phyloP scores from a whole-genome alignment of 2,113 vertebrate genomes.

The Grammatotria lemairii region DNA sequence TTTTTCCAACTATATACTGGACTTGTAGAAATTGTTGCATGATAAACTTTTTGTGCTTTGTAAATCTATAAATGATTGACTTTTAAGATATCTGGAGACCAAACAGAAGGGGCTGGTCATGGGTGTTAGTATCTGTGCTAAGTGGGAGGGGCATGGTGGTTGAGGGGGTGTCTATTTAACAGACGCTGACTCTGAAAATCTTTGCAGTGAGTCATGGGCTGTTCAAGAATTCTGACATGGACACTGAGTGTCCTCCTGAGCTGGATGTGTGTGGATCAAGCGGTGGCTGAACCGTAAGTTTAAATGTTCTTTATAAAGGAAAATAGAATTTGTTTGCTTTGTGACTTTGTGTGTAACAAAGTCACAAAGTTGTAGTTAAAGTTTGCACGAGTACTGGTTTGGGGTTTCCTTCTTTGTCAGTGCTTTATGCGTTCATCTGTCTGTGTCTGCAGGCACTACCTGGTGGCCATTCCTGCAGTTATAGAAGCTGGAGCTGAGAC shows the following conservation, averaged over 20 bases:
- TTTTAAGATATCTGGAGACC: background rate
- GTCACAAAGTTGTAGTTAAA: background rate
- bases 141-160: background rate
- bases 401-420: background rate
- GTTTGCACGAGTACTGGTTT: background rate
- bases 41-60: background rate
- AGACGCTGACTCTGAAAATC: background rate
- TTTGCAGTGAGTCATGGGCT: constrained; percentile 24
- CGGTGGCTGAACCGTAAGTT: constrained; percentile 35
- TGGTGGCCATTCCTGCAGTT: background rate
- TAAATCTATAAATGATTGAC: too few relatives aligned
- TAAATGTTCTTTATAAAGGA: background rate
- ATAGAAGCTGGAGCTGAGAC: background rate
- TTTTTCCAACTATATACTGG: too few relatives aligned
- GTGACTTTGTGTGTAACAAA: background rate
- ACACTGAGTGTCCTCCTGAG: constrained; percentile 6
- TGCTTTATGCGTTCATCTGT: background rate
- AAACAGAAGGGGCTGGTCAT: background rate
- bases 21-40: background rate
- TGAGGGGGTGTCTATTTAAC: background rate
- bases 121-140: background rate
- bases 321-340: background rate
- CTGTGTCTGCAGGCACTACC: background rate
- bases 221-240: background rate
- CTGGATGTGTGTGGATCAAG: background rate